Evolutionary conservation across 35 echinoderm and acorn worm species (phyloP).

Genomic region (Ptychodera flava): DNA sequence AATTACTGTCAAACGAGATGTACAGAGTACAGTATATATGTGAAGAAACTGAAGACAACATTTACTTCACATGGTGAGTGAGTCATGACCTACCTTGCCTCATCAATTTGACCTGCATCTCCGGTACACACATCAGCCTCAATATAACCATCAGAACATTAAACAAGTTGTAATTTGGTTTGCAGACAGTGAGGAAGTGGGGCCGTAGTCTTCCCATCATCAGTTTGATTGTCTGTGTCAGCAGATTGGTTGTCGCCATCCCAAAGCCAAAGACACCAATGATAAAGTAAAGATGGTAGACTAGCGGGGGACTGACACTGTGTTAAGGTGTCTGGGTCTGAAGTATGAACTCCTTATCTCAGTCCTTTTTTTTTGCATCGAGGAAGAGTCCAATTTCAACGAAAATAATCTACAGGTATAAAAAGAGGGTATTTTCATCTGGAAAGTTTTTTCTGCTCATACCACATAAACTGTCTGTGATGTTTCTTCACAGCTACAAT

Average conservation of each 20-base stretch:
- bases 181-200: conserved; percentile 49
- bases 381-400: conserved; percentile 48
- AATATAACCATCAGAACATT: conserved; percentile 62
- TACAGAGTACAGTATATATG: too few species aligned
- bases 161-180: conserved; percentile 43
- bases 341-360: conserved; percentile 26
- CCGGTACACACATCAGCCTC: conserved; percentile 38
- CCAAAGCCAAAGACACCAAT: conserved; percentile 56
- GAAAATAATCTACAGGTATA: conserved; percentile 35
- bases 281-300: conserved; percentile 41
- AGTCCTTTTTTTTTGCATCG: conserved; percentile 12
- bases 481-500: too few species aligned
- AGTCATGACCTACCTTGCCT: conserved; percentile 47
- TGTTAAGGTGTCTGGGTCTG: conserved; percentile 16
- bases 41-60: too few species aligned
- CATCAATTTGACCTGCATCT: conserved; percentile 20
- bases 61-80: not conserved
- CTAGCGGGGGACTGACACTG: conserved; percentile 41
- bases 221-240: conserved; percentile 54
- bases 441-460: not conserved
- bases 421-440: conserved; percentile 2
- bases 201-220: conserved; percentile 63
- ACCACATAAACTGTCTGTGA: not conserved
- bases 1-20: too few species aligned
- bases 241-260: conserved; percentile 13